These are phyloP conservation scores for Colossoma macropomum DNA, from an alignment of 2,113 vertebrate genomes.

Conservation along the genomic window DNA sequence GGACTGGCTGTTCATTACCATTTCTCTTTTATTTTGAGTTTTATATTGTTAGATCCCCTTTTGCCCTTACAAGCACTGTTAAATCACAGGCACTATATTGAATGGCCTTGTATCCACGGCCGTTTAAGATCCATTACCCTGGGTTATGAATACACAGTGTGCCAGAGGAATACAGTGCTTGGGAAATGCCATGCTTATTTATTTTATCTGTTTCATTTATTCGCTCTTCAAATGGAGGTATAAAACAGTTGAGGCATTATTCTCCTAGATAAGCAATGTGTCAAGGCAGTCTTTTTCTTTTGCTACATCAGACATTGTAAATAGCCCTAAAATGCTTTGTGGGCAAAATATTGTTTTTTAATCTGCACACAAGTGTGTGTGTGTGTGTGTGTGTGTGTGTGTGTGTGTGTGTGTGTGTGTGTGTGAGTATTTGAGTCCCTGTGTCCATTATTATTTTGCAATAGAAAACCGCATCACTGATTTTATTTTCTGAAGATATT, in stretches of 20 bases:
- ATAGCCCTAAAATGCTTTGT: conserved; percentile 8
- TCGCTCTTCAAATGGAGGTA: not conserved
- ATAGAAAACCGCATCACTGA: not conserved
- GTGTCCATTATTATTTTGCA: not conserved
- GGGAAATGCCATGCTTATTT: conserved; percentile 4
- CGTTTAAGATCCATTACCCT: not conserved
- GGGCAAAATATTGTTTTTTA: not conserved
- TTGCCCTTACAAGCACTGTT: not conserved
- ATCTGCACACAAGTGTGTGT: not conserved
- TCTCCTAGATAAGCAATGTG: conserved; percentile 13
- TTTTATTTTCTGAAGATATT: not conserved
- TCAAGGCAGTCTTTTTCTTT: conserved; percentile 1
- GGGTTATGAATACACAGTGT: not conserved
- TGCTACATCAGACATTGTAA: not conserved
- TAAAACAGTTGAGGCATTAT: not conserved
- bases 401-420: conserved; percentile 5
- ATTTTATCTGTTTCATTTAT: not conserved
- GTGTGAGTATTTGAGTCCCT: not conserved
- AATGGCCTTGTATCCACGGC: not conserved
- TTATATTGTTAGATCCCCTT: not conserved
- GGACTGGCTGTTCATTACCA: not conserved
- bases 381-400: conserved; percentile 12
- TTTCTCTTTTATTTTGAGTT: not conserved
- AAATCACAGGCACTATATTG: not conserved
- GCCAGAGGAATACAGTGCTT: not conserved